A percentile compares a stretch with the other conserved stretches of the same genome.
Conservation (phyloP, 2,113 vertebrate species). For the Ctenodactylus gundi region DNA sequence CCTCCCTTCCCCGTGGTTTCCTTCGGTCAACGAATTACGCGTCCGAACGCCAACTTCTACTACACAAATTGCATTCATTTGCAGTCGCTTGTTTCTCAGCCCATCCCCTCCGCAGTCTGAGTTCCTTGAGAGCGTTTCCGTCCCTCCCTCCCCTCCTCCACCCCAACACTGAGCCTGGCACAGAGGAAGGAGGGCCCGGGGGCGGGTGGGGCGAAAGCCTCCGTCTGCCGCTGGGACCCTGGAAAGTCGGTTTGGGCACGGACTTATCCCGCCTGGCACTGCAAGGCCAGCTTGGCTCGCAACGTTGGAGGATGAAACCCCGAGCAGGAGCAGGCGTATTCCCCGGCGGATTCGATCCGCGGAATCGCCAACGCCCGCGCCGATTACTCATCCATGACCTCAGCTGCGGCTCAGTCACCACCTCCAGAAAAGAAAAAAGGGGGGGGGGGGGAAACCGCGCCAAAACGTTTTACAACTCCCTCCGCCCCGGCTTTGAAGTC, state of each 20-base stretch:
- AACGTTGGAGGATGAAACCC: conserved; percentile 51
- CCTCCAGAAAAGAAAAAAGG: conserved; percentile 69
- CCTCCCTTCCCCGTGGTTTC: neutral
- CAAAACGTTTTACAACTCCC: conserved; percentile 77
- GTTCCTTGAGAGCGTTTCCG: neutral
- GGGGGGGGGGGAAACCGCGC: too few species aligned
- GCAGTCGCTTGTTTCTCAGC: neutral
- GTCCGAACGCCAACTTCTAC: neutral
- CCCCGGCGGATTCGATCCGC: conserved; percentile 38
- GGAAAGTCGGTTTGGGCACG: neutral
- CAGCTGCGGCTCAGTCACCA: conserved; percentile 71
- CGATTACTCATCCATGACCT: conserved; percentile 82
- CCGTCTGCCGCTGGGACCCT: neutral
- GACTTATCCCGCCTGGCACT: conserved; percentile 35
- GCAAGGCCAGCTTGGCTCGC: conserved; percentile 54
- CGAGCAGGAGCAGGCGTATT: conserved; percentile 38
- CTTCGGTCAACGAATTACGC: neutral
- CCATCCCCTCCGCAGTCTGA: neutral
- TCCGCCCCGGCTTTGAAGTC: neutral
- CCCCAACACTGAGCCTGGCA: neutral
- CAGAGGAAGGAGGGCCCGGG: neutral
- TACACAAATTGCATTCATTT: neutral
- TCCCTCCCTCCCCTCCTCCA: neutral
- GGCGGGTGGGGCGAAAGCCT: neutral
- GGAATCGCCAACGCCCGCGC: conserved; percentile 57